phyloP scores from a whole-genome alignment of 2,113 vertebrate species.

The Protobothrops mucrosquamatus region DNA sequence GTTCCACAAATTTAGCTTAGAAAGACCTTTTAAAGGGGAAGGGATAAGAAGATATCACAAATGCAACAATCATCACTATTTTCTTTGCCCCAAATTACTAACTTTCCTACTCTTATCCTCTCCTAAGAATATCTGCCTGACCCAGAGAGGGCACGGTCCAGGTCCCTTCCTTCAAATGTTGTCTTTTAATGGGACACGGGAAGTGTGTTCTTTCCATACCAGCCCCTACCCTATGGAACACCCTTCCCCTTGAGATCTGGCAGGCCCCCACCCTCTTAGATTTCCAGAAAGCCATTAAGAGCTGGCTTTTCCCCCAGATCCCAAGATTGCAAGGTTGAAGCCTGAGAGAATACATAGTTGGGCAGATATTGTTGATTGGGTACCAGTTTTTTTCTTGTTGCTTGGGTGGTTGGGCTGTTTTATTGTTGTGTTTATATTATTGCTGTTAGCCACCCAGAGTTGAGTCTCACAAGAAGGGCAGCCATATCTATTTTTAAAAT shows the following conservation, averaged over 20 bases:
- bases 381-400: not conserved
- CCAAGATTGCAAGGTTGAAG: not conserved
- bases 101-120: not conserved
- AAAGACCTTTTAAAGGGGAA: not conserved
- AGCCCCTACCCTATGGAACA: not conserved
- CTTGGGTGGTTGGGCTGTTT: not conserved
- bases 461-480: not conserved
- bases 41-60: not conserved
- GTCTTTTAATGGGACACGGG: not conserved
- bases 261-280: not conserved
- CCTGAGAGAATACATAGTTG: not conserved
- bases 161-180: not conserved
- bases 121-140: not conserved
- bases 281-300: not conserved
- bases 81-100: not conserved
- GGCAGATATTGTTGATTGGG: not conserved
- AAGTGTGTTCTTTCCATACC: not conserved
- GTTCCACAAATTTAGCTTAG: not conserved
- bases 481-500: not conserved
- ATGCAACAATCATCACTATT: not conserved
- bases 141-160: not conserved
- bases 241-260: not conserved
- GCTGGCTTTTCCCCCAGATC: not conserved
- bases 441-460: not conserved
- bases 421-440: not conserved